A percentile compares a stretch with the other conserved stretches of the same genome.
These are phyloP conservation scores for Lycaena phlaeas DNA, from an alignment of 2,888 invertebrate genomes.

Conservation along the genomic window DNA sequence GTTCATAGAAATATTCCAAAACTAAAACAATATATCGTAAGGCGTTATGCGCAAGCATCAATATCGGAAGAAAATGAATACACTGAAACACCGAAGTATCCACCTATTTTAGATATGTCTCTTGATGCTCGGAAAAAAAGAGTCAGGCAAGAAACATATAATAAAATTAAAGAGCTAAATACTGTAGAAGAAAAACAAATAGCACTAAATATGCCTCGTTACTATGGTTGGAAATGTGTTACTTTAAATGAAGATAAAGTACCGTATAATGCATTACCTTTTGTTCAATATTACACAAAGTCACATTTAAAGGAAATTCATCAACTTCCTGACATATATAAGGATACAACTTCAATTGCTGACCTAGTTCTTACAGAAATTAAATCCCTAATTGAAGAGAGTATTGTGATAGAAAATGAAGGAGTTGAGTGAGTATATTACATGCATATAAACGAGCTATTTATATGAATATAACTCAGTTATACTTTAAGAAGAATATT, in stretches of 20 bases:
- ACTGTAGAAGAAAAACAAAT: constrained; percentile 90
- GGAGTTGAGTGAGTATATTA: constrained; percentile 66
- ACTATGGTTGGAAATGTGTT: constrained; percentile 82
- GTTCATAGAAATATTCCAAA: constrained; percentile 43
- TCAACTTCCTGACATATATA: constrained; percentile 75
- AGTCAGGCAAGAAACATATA: constrained; percentile 55
- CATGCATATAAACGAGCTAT: too few relatives aligned
- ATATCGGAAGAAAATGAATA: constrained; percentile 50
- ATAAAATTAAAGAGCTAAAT: constrained; percentile 75
- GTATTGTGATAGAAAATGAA: constrained; percentile 74
- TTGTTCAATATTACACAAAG: constrained; percentile 84
- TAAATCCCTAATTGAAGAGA: constrained; percentile 75
- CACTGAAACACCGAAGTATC: constrained; percentile 62
- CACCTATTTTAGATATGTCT: constrained; percentile 76
- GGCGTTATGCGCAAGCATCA: constrained; percentile 38
- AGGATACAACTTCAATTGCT: constrained; percentile 53
- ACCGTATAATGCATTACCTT: constrained; percentile 79
- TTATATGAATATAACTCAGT: too few relatives aligned
- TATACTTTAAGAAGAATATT: too few relatives aligned
- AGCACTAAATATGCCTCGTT: constrained; percentile 85
- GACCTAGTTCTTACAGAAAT: constrained; percentile 64
- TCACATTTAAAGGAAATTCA: constrained; percentile 78
- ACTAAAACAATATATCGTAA: constrained; percentile 32
- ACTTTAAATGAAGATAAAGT: constrained; percentile 72
- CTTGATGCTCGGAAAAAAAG: constrained; percentile 59